Evolutionary conservation across 2,888 invertebrate genomes (phyloP), one percentile per base, ranked within the genome.

Genomic region (Phaedon cochleariae): DNA sequence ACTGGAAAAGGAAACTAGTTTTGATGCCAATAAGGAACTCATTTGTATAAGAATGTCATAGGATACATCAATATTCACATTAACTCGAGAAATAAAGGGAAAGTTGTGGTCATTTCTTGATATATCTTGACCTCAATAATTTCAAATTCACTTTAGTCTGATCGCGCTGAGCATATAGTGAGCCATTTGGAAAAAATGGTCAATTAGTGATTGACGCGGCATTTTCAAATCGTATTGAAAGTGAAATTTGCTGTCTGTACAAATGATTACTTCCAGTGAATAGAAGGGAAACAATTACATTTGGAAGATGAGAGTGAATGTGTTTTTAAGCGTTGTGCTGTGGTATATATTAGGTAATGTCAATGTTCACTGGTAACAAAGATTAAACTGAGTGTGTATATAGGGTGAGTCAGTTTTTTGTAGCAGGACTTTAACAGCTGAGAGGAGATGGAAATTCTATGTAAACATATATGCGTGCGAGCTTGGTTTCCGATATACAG

Each of bases 11-110:
- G 68, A 69, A 69, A 62, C 54, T 18, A 69, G 62, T 64, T 62
- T 69, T 59, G 65, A 64, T 49, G 53, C 31, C 45, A 51, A 7
- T 1, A 34, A 31, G 22, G 22, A 46, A 52, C 29, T 12, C 52
- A 53, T 15, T 41, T 55, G 45, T 54, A n/a, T 34, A 20, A 7
- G 20, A 55, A 64, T 51, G 55, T 31, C 12, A 9, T 29, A 22
- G 12, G 49, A 54, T 22, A 18, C 57, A 63, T 60, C 60, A 58
- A 62, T 67, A 67, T 54, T 61, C 62, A 59, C 60, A 59, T 62
- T 60, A 37, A 62, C 60, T 41, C 60, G 65, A 62, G 64, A 65
- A 65, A 70, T 71, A 69, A 71, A 67, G 71, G 71, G 68, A 71
- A 71, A 67, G 67, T 62, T 60, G 49, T 37, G 53, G 52, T 34